Conservation (phyloP, 2,113 vertebrate genomes). For the Atrichornis clamosus region DNA sequence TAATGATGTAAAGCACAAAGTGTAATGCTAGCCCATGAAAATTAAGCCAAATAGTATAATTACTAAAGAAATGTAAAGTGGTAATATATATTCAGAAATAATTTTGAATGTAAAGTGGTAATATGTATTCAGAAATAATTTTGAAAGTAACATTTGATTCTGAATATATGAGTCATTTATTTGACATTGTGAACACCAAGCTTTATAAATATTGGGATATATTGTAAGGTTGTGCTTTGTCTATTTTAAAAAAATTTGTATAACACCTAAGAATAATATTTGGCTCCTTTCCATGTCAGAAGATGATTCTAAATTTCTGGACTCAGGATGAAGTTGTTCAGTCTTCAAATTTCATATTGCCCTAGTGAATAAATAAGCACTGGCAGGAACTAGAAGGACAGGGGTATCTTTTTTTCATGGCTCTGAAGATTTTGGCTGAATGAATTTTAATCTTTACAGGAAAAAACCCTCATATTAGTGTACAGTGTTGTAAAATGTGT, state of each 20-base stretch:
- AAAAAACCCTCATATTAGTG: accelerated
- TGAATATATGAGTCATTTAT: not conserved
- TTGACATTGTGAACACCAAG: not conserved
- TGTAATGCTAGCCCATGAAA: not conserved
- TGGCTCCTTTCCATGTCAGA: not conserved
- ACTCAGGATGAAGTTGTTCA: not conserved
- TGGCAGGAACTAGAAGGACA: not conserved
- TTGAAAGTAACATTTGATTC: not conserved
- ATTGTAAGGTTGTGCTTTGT: not conserved
- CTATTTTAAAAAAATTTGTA: not conserved
- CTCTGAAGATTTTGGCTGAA: not conserved
- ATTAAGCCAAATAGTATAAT: not conserved
- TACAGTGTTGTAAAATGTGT: not conserved
- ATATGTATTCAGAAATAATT: not conserved
- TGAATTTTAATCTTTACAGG: not conserved
- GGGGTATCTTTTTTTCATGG: not conserved
- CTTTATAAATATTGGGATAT: not conserved
- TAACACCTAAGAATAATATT: not conserved
- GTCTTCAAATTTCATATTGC: not conserved
- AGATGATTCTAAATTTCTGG: not conserved
- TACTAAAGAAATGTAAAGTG: not conserved
- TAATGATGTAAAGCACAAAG: not conserved
- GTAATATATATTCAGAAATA: no score
- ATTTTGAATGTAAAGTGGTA: not conserved
- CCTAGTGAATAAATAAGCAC: not conserved